Evolutionary conservation across 2,113 vertebrate genomes (phyloP).

Genomic region (Mesoclemmys tuberculata): DNA sequence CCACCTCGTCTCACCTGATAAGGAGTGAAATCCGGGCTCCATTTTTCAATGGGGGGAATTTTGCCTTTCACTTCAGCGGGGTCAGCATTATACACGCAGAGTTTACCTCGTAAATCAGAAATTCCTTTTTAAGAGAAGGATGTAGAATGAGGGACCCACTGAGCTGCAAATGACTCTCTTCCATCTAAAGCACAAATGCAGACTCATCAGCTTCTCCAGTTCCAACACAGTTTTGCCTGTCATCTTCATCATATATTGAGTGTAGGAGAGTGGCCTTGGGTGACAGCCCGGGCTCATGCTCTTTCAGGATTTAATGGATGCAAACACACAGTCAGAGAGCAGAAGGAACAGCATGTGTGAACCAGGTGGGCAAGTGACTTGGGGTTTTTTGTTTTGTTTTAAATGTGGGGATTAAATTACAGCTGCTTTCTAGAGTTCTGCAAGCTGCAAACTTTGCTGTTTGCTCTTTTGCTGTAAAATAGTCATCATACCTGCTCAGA

Average conservation of each 20-base stretch:
- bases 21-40: neutral
- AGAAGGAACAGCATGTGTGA: neutral
- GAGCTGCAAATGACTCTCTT: neutral
- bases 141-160: neutral
- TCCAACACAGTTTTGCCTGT: neutral
- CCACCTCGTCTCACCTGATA: neutral
- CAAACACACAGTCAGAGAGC: neutral
- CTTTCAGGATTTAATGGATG: neutral
- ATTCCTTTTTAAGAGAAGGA: neutral
- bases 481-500: neutral
- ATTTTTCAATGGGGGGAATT: neutral
- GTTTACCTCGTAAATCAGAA: neutral
- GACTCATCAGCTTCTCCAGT: neutral
- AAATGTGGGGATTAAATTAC: neutral
- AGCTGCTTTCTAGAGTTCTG: neutral
- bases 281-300: neutral
- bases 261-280: neutral
- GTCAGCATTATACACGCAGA: neutral
- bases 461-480: neutral
- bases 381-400: neutral
- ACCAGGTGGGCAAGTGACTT: neutral
- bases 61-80: neutral
- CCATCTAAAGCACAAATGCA: neutral
- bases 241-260: neutral
- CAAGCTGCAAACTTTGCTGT: neutral